Conservation (phyloP, 2,113 vertebrate species). For the Ailuropoda melanoleuca region DNA sequence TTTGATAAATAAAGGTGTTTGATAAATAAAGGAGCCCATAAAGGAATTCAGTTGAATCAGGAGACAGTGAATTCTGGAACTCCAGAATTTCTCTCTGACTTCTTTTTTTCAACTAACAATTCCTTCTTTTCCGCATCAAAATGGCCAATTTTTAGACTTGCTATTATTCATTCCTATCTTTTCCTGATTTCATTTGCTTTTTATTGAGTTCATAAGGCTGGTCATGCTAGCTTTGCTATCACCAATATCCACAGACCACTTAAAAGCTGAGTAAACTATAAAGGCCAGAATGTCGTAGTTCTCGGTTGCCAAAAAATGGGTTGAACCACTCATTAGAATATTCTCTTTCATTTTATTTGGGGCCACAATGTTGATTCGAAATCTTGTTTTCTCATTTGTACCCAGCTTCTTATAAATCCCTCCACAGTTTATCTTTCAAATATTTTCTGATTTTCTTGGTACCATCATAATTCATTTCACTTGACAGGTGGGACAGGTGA, state of each 20-base stretch:
- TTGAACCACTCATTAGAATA: neutral
- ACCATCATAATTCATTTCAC: neutral
- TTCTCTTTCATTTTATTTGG: neutral
- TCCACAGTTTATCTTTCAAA: neutral
- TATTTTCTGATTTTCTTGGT: neutral
- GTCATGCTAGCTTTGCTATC: neutral
- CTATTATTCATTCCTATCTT: neutral
- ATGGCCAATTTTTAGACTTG: neutral
- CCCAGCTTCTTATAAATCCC: neutral
- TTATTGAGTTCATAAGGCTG: neutral
- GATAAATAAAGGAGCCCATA: neutral
- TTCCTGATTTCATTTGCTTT: neutral
- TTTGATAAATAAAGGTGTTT: constrained; percentile 19
- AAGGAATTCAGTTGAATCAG: neutral
- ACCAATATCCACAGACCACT: neutral
- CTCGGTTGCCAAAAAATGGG: neutral
- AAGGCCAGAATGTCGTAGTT: neutral
- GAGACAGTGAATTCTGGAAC: neutral
- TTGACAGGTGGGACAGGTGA: neutral
- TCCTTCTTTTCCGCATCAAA: neutral
- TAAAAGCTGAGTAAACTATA: neutral
- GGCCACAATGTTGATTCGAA: neutral
- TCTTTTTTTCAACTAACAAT: neutral
- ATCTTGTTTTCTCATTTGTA: neutral
- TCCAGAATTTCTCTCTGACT: neutral